Percentiles rank a stretch among this genome's conserved stretches.
phyloP scores from a whole-genome alignment of 2,888 invertebrate species.

The Lasioglossum zephyrum region DNA sequence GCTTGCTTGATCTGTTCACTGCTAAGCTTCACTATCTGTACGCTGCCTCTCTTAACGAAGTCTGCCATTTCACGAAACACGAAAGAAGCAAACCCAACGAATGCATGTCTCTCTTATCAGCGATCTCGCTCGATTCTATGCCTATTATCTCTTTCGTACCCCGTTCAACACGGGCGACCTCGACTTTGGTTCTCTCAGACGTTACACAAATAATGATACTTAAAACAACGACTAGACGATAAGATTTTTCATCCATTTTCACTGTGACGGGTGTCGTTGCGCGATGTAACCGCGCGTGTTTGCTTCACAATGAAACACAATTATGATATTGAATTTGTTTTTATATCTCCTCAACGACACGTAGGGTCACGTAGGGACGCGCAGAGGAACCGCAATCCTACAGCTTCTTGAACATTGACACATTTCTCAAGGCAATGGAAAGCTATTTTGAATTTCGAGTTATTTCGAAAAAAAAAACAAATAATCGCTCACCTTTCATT shows the following conservation, averaged over 20 bases:
- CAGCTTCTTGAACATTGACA: neutral
- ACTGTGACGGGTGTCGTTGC: neutral
- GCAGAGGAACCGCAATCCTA: neutral
- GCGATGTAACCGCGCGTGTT: no score
- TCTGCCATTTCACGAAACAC: conserved; percentile 80
- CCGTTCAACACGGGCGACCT: conserved; percentile 70
- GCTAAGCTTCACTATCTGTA: conserved; percentile 84
- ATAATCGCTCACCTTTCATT: conserved; percentile 84
- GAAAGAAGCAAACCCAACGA: conserved; percentile 62
- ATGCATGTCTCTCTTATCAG: conserved; percentile 71
- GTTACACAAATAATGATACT: conserved; percentile 55
- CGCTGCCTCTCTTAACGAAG: conserved; percentile 81
- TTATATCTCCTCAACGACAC: neutral
- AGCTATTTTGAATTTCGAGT: neutral
- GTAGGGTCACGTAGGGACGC: no score
- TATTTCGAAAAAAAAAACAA: neutral
- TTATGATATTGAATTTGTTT: no score
- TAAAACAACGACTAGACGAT: conserved; percentile 17
- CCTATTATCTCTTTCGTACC: conserved; percentile 67
- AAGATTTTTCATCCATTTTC: neutral
- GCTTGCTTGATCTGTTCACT: conserved; percentile 86
- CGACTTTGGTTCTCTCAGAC: conserved; percentile 74
- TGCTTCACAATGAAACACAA: neutral
- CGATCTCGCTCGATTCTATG: conserved; percentile 66
- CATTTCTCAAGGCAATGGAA: neutral